Evolutionary conservation across 2,113 vertebrate species (phyloP).

Genomic region (Serranochromis macrocephalus): DNA sequence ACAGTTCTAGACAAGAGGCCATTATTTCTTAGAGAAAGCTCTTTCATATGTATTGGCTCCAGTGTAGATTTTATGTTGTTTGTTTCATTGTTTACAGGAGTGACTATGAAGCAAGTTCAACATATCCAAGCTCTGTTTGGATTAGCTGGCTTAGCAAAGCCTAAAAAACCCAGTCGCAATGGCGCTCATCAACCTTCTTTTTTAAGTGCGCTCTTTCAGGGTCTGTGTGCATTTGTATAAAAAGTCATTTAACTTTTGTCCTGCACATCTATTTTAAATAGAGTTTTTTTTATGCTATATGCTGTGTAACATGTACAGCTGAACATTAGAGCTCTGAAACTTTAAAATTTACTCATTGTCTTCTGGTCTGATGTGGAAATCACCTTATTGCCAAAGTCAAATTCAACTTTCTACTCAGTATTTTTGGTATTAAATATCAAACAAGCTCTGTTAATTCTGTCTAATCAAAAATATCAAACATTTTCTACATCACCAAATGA

Average conservation of each 20-base stretch:
- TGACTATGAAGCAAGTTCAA: neutral
- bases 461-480: neutral
- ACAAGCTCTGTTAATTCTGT: neutral
- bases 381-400: neutral
- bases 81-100: neutral
- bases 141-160: neutral
- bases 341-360: neutral
- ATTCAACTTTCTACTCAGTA: neutral
- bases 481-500: neutral
- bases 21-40: neutral
- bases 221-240: neutral
- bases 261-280: neutral
- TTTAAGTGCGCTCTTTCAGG: neutral
- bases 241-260: neutral
- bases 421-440: neutral
- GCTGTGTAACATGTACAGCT: neutral
- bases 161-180: neutral
- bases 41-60: neutral
- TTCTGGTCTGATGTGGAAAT: neutral
- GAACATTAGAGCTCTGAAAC: neutral
- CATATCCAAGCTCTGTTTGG: neutral
- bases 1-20: neutral
- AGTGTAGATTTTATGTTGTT: neutral
- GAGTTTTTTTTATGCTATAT: neutral
- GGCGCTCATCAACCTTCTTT: neutral